A percentile compares a stretch with the other conserved stretches of the same genome.
These are phyloP conservation scores for Pecten maximus DNA, from an alignment of 2,888 invertebrate genomes.

Conservation along the genomic window DNA sequence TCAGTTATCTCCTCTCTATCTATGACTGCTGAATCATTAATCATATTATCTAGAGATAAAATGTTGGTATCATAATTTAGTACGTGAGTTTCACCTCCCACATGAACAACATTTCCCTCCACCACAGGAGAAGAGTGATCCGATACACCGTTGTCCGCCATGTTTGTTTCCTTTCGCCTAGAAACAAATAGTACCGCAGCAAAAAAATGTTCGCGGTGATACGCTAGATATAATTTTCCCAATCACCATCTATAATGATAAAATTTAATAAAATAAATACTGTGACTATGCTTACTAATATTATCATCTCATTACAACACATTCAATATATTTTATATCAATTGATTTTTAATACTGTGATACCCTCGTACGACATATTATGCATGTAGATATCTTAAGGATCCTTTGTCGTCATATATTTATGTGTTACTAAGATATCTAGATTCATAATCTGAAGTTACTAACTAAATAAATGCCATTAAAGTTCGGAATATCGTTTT, in stretches of 20 bases:
- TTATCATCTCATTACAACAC: no score
- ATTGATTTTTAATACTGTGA: not conserved
- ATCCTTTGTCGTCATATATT: not conserved
- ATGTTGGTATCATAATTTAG: slow-evolving; percentile 73
- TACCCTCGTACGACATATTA: not conserved
- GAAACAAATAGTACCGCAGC: slow-evolving; percentile 55
- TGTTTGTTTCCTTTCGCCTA: slow-evolving; percentile 61
- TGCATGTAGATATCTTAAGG: not conserved
- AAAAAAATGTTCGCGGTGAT: slow-evolving; percentile 34
- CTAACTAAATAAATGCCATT: no score
- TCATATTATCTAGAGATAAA: slow-evolving; percentile 71
- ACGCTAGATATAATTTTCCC: not conserved
- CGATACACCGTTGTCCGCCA: slow-evolving; percentile 64
- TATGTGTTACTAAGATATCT: no score
- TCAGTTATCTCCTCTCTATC: slow-evolving; percentile 57
- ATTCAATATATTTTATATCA: no score
- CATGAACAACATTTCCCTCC: slow-evolving; percentile 66
- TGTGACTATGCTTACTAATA: no score
- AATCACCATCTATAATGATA: no score
- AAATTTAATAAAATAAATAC: no score
- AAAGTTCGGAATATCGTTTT: no score
- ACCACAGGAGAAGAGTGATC: slow-evolving; percentile 56
- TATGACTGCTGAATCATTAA: slow-evolving; percentile 58
- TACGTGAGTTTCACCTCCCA: slow-evolving; percentile 66
- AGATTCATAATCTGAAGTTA: no score